Conservation (phyloP, 2,888 invertebrate genomes). For the Amphipyra berbera region DNA sequence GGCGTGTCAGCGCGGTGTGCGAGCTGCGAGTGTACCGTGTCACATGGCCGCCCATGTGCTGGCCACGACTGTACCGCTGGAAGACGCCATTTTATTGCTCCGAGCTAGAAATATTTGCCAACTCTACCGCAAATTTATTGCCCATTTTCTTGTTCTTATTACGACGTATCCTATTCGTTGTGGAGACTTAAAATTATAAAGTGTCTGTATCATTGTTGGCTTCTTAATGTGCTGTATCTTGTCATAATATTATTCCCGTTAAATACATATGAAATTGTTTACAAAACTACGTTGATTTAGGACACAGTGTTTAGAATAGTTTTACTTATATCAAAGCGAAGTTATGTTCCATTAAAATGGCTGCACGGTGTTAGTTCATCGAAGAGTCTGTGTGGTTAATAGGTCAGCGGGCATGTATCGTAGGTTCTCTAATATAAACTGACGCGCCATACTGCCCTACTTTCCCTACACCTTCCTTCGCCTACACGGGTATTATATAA, state of each 20-base stretch:
- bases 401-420: conserved; percentile 26
- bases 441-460: conserved; percentile 34
- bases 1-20: too few relatives aligned
- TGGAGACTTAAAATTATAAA: background rate
- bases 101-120: too few relatives aligned
- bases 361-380: conserved; percentile 9
- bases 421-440: conserved; percentile 10
- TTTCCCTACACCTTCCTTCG: conserved; percentile 4
- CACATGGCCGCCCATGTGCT: background rate
- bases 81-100: background rate
- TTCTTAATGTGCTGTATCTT: background rate
- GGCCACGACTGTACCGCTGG: background rate
- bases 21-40: too few relatives aligned
- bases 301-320: background rate
- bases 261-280: background rate
- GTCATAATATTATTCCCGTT: background rate
- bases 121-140: background rate
- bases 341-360: background rate
- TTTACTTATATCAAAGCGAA: background rate
- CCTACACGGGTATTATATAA: conserved; percentile 18
- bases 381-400: conserved; percentile 4
- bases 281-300: background rate
- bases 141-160: background rate
- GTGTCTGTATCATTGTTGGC: background rate
- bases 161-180: background rate